Evolutionary conservation across 2,888 invertebrate genomes (phyloP).

Genomic region (Leptopilina syphax): DNA sequence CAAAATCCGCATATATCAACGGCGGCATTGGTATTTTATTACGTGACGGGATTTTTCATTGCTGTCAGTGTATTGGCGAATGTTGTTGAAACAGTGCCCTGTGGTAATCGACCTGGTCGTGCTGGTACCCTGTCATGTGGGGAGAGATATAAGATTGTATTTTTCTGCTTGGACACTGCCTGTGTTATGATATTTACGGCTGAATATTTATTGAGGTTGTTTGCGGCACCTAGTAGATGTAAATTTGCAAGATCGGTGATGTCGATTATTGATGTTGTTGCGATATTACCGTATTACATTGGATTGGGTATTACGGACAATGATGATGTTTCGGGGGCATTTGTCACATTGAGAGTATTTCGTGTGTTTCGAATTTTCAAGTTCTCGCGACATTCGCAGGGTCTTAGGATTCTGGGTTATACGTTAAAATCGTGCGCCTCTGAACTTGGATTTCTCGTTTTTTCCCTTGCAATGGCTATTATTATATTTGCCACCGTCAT

Average conservation of each 20-base stretch:
- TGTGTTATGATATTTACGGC: constrained; percentile 99
- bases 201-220: constrained; percentile 95
- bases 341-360: constrained; percentile 98
- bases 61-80: constrained; percentile 99
- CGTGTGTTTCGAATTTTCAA: constrained; percentile 99
- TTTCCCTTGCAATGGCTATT: constrained; percentile 99
- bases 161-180: constrained; percentile 99
- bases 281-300: constrained; percentile 99
- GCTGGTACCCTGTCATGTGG: constrained; percentile 96
- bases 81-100: constrained; percentile 98
- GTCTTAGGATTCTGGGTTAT: constrained; percentile 98
- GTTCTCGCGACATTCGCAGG: constrained; percentile 99
- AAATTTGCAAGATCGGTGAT: constrained; percentile 99
- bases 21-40: constrained; percentile 99
- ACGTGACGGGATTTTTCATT: constrained; percentile 99
- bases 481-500: constrained; percentile 99
- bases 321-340: constrained; percentile 99
- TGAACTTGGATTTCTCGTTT: constrained; percentile 99
- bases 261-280: constrained; percentile 99
- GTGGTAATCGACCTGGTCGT: constrained; percentile 91
- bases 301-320: constrained; percentile 98
- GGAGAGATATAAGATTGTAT: constrained; percentile 97
- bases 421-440: constrained; percentile 99
- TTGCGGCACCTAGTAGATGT: constrained; percentile 98
- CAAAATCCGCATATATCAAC: constrained; percentile 99